Base-by-base conservation (phyloP, 1,140 invertebrate genomes). In the Lithobius niger region DNA sequence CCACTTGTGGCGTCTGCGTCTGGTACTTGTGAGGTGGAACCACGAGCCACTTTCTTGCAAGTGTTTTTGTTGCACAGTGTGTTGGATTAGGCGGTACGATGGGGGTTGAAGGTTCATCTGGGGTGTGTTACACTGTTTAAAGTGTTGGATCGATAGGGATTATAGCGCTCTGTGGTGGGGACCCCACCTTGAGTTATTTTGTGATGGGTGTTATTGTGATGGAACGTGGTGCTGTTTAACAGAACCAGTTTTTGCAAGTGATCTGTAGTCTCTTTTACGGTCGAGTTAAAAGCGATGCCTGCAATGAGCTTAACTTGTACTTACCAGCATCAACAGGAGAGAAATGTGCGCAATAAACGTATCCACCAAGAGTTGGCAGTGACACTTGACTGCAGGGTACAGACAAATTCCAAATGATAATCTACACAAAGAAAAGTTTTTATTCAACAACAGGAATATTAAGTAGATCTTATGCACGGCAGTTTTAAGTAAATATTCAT, bases 271-370 rank as follows among this genome's bases (percentile, higher is more conserved):
- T n/a, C n/a, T n/a, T n/a, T n/a, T n/a, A n/a, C n/a, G n/a, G 31
- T 10, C 6, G n/a, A 36, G n/a, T 6, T 10, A 36, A 36, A 36
- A 36, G n/a, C 6, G n/a, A 36, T 10, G 31, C 6, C 6, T 10
- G n/a, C 6, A 10, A 10, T 6, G n/a, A 36, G 6, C 31, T 36
- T 10, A 45, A 56, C 40, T 67, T 66, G 67, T 64, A 78, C 76
- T 70, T 77, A 64, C 73, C 75, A 55, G 82, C 81, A 69, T 86
- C 83, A 31, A 87, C 68, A 2, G 82, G 79, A 59, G 82, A 86
- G 1, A 74, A 63, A 27, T 75, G 74, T 18, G 85, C 66, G 31
- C 73, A 77, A 64, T 83, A 82, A 3, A 84, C 66, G 61, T 72
- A 78, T 21, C 82, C 82, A 27, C 79, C 79, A 59, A 82, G 75